These are phyloP conservation scores for Nephrocerus scutellatus DNA, from an alignment of 2,888 invertebrate species.

Conservation along the genomic window DNA sequence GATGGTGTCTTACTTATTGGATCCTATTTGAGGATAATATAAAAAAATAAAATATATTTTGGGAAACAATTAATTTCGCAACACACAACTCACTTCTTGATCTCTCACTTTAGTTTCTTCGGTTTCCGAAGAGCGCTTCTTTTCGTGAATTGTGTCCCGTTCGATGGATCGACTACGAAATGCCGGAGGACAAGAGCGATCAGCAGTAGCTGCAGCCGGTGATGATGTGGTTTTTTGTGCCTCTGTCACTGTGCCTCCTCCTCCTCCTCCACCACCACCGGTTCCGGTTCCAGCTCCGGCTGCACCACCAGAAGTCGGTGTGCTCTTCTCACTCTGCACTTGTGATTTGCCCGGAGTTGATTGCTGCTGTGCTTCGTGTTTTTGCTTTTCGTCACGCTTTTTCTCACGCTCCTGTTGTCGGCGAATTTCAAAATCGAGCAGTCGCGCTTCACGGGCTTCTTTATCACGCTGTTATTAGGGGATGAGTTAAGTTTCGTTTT, in stretches of 20 bases:
- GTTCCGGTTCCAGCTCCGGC: constrained; percentile 20
- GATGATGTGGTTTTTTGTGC: constrained; percentile 27
- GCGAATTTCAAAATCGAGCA: constrained; percentile 46
- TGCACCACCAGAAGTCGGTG: constrained; percentile 29
- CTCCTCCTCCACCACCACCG: constrained; percentile 19
- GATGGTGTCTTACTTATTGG: constrained; percentile 45
- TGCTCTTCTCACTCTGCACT: constrained; percentile 27
- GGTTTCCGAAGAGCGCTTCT: constrained; percentile 40
- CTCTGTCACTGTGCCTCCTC: constrained; percentile 4
- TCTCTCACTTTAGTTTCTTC: constrained; percentile 40
- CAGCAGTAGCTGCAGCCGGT: constrained; percentile 36
- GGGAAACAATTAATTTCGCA: too few species aligned
- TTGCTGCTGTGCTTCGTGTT: constrained; percentile 38
- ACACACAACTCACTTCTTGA: too few species aligned
- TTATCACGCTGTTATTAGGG: constrained; percentile 46
- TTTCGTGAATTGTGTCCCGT: constrained; percentile 40
- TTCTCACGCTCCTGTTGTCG: constrained; percentile 46
- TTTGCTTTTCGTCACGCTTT: constrained; percentile 41
- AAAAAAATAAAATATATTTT: constrained; percentile 7
- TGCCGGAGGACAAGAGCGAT: constrained; percentile 41
- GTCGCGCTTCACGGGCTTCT: constrained; percentile 46
- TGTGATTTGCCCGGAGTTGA: constrained; percentile 23
- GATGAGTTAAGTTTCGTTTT: too few species aligned
- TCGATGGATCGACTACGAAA: constrained; percentile 45
- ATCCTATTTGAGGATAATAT: constrained; percentile 29